Evolutionary conservation across 2,797 vertebrate genomes (phyloP), one percentile per base, ranked within the genome.

Genomic region (Hipposideros larvatus): DNA sequence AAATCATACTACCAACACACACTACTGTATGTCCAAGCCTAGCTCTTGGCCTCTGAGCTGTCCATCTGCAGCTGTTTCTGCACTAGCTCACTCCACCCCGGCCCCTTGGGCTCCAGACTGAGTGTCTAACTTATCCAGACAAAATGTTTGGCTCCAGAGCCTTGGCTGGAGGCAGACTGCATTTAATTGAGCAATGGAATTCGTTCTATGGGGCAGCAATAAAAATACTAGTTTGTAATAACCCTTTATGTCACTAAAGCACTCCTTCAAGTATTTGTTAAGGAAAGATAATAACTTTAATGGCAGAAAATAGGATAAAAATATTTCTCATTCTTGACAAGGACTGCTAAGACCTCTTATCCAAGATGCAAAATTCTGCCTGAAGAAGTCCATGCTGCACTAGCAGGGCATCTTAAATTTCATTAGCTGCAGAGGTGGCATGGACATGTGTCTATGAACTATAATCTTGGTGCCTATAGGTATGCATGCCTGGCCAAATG

Each of bases 221-320:
- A 98, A 98, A 98, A 98, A 97, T 90, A 98, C 97, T 96, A 96
- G 92, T 98, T 98, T 98, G n/a, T 92, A 98, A 98, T 98, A 97
- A 98, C 92, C 92, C 97, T 96, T 97, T 97, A 97, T 87, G 96
- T 97, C 98, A 94, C 96, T 98, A 66, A 97, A 98, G 96, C 87
- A 96, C 96, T 97, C 96, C 97, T 97, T 87, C 96, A 98, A 98
- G 95, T 94, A 90, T 98, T 97, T 97, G 59, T 94, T 97, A 80
- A 97, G 98, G 94, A 97, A 98, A 98, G 95, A 97, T 83, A 85
- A 73, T 63, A 19, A 83, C 63, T 95, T 95, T 98, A 92, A 97
- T 4, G 93, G 78, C 93, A 90, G 80, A 94, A 95, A 96, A 88
- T 73, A 88, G 80, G 80, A 96, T 96, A 98, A 98, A 51, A 98